phyloP scores from a whole-genome alignment of 2,113 vertebrate genomes.

The Coturnix japonica region DNA sequence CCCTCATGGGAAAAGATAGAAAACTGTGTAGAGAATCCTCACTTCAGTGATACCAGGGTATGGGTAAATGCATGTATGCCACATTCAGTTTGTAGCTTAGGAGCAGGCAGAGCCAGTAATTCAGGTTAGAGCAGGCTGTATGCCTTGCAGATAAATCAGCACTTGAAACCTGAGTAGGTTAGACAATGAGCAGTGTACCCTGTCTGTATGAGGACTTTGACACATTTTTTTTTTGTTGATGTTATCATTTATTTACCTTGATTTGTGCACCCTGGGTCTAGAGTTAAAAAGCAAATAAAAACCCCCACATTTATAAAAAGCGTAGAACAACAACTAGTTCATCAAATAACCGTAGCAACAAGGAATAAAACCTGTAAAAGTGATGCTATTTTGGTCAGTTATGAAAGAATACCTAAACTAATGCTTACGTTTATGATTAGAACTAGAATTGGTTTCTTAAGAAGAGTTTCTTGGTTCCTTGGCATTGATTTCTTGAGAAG shows the following conservation, averaged over 20 bases:
- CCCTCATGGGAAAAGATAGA: not conserved
- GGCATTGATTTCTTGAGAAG: not conserved
- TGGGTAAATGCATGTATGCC: accelerated
- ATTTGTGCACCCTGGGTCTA: not conserved
- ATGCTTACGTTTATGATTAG: not conserved
- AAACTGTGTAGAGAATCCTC: not conserved
- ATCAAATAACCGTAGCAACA: not conserved
- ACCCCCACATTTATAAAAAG: not conserved
- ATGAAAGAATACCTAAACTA: not conserved
- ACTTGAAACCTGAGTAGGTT: not conserved
- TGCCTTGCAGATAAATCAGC: not conserved
- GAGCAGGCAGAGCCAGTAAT: slow-evolving; percentile 24
- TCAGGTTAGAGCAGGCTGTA: not conserved
- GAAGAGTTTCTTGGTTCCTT: no score
- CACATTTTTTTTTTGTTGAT: not conserved
- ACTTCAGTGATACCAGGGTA: not conserved
- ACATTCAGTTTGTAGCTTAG: not conserved
- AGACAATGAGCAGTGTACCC: not conserved
- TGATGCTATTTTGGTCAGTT: not conserved
- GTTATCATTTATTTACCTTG: not conserved
- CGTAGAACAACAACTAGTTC: not conserved
- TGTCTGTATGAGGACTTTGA: not conserved
- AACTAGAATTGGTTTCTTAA: not conserved
- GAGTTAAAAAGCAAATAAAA: not conserved
- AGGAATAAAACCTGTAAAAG: not conserved